A percentile compares a stretch with the other conserved stretches of the same genome.
Conservation (phyloP, 2,797 vertebrate genomes). For the Poecilia velifera region DNA sequence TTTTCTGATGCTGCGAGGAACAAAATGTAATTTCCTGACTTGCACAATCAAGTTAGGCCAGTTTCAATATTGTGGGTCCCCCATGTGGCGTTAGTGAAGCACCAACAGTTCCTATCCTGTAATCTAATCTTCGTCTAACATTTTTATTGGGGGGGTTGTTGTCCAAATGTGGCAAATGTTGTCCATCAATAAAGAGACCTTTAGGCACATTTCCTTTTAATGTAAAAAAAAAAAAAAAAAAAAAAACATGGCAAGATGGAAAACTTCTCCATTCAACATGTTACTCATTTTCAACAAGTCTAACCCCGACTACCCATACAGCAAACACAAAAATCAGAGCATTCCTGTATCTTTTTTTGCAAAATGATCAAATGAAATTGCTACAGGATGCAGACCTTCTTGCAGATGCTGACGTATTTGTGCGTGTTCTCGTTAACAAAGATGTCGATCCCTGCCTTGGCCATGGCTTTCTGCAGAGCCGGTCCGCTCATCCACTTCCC, state of each 20-base stretch:
- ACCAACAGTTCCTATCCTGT: not conserved
- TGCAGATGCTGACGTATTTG: conserved; percentile 75
- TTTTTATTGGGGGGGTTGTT: too few species aligned
- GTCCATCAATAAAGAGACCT: not conserved
- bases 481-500: conserved; percentile 84
- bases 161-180: not conserved
- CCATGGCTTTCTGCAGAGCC: conserved; percentile 80
- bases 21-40: not conserved
- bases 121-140: not conserved
- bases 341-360: not conserved
- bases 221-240: not conserved
- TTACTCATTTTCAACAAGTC: not conserved
- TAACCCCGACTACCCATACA: not conserved
- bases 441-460: conserved; percentile 85
- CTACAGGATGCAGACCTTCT: conserved; percentile 80
- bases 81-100: not conserved
- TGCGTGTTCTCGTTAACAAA: conserved; percentile 85
- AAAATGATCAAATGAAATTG: not conserved
- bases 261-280: not conserved
- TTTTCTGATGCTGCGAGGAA: not conserved
- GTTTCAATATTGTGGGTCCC: not conserved
- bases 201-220: not conserved
- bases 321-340: not conserved
- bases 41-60: not conserved
- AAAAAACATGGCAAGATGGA: not conserved